Evolutionary conservation across 2,113 vertebrate genomes (phyloP), one percentile per base, ranked within the genome.

Genomic region (Phylloscopus trochiloides): DNA sequence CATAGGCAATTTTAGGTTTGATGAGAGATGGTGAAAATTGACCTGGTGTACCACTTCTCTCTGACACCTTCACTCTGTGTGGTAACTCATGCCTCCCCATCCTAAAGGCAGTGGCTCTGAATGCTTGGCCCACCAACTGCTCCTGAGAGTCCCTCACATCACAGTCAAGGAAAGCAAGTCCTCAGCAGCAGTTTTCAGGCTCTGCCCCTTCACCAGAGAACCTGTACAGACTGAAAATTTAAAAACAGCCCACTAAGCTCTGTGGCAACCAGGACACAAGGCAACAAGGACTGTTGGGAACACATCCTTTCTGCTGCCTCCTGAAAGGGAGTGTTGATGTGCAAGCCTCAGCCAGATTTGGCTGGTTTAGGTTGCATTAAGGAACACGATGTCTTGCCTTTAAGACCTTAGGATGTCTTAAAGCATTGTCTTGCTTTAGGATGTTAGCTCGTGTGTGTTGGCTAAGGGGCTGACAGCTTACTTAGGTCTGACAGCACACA

Each of bases 381-480:
- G 34, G 55, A 63, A 26, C 68, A 47, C 1, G 1, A 52, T 57
- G 36, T 50, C 59, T 55, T 59, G 34, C 45, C 73, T 94, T 72
- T 57, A 86, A 82, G 67, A 80, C 42, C 28, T 84, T 7, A 45
- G 78, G 76, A 87, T 40, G 18, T 57, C 67, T 65, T 76, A 68
- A 72, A 86, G 54, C 67, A 28, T 10, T 42, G 50, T 26, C 43
- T 70, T 5, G 1, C 76, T 77, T 50, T 77, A 66, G 58, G 77
- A 29, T 14, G 5, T 59, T 79, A 28, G 25, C 51, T 62, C 12
- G 9, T 26, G 31, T 4, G 15, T 28, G 70, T 25, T 68, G 62
- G 74, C 81, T 45, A 7, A 72, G 25, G 36, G 61, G 50, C 62
- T 88, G 85, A 88, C 88, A 75, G 52, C 90, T 92, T 65, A 65